Evolutionary conservation across 2,888 invertebrate species (phyloP).

Genomic region (Agrotis segetum): DNA sequence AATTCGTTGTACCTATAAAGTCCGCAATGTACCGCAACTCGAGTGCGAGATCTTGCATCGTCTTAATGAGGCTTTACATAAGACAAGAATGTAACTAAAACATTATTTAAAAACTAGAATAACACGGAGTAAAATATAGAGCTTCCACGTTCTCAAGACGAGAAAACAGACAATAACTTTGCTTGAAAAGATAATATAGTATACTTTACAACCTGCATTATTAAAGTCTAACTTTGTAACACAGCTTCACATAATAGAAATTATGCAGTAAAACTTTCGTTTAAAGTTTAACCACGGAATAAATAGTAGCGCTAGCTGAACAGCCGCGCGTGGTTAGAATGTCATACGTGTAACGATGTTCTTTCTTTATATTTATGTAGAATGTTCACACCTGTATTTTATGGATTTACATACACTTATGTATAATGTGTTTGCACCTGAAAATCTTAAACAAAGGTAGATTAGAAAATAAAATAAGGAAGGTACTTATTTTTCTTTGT

Average conservation of each 20-base stretch:
- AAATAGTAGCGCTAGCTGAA: slow-evolving; percentile 4
- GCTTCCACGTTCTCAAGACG: background rate
- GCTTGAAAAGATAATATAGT: slow-evolving; percentile 18
- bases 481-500: too few species aligned
- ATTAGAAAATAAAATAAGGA: too few species aligned
- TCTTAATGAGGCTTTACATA: too few species aligned
- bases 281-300: slow-evolving; percentile 19
- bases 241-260: slow-evolving; percentile 25
- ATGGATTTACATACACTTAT: too few species aligned
- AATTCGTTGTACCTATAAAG: too few species aligned
- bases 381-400: too few species aligned
- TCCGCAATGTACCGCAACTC: too few species aligned
- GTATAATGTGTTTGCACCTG: too few species aligned
- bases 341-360: background rate
- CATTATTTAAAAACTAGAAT: background rate
- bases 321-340: background rate
- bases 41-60: too few species aligned
- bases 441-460: too few species aligned
- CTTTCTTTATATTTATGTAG: background rate
- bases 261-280: slow-evolving; percentile 36
- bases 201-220: slow-evolving; percentile 35
- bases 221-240: slow-evolving; percentile 38
- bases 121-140: background rate
- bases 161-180: slow-evolving; percentile 26
- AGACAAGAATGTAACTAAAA: background rate